Base-by-base conservation (phyloP, 2,113 vertebrate genomes). In the Smithornis capensis region DNA sequence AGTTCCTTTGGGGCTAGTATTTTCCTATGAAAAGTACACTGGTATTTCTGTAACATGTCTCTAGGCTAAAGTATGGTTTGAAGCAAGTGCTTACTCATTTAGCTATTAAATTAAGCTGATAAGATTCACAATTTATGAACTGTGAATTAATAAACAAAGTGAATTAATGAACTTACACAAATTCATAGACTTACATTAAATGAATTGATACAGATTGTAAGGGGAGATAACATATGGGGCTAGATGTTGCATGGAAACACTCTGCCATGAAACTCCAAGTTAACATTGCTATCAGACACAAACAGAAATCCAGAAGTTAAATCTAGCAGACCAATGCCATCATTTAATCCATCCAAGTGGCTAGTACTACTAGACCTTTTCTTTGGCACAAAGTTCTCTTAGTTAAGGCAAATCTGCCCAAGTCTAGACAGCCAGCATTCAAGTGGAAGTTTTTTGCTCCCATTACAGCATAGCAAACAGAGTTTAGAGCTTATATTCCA, bases 261-360 rank as follows among this genome's bases (percentile, higher is more conserved):
- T 87, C 56, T 95, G 83, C 76, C 93, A 89, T 80, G 92, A 37
- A 96, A 79, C 55, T 92, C 24, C 69, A 56, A 35, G 37, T 90
- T 84, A 87, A 52, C 15, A 7, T 21, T 64, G 45, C 81, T 85
- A 44, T 77, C 74, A 60, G 91, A 70, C 47, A 44, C 53, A 28
- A 88, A 81, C 42, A 75, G 73, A 89, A 79, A 50, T 19, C 31
- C 49, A 79, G 83, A 76, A 55, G 47, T 73, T 83, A 27, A 3
- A 7, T 49, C 50, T 60, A 79, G 75, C 64, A 92, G 74, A 94
- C 38, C 74, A 73, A 59, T 69, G 82, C 90, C 85, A 89, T 92
- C 69, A 68, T 94, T 80, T 90, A 40, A 65, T 90, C 56, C 64
- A 64, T 50, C 64, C 25, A 47, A 89, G 65, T 73, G 73, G 89